A percentile compares a stretch with the other conserved stretches of the same genome.
Evolutionary conservation across 2,113 vertebrate species (phyloP).

Genomic region (Tyto alba): DNA sequence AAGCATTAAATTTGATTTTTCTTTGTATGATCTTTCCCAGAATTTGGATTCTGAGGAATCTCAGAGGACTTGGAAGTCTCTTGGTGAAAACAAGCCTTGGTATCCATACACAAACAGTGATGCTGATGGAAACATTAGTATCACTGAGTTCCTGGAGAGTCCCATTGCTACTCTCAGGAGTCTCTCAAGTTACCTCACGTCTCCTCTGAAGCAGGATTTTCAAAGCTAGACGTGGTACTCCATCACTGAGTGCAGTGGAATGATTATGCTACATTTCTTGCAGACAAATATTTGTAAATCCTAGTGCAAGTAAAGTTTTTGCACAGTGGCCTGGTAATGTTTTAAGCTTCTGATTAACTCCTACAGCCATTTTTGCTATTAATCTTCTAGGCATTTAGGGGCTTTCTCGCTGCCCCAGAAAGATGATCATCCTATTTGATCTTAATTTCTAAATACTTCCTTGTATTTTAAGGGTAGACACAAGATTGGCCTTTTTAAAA

Average conservation of each 20-base stretch:
- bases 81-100: background rate
- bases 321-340: background rate
- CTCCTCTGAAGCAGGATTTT: background rate
- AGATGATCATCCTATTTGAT: background rate
- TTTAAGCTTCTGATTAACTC: constrained; percentile 7
- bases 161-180: background rate
- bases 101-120: background rate
- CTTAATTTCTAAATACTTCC: background rate
- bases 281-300: background rate
- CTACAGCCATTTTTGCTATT: background rate
- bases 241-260: background rate
- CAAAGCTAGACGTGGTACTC: background rate
- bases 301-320: background rate
- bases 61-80: background rate
- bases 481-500: background rate
- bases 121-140: background rate
- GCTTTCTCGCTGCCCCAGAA: background rate
- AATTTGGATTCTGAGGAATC: background rate
- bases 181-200: background rate
- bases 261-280: background rate
- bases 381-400: background rate
- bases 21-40: background rate
- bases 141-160: background rate
- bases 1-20: background rate
- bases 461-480: background rate